Evolutionary conservation across 2,113 vertebrate species (phyloP), one percentile per base, ranked within the genome.

Genomic region (Lepus europaeus): DNA sequence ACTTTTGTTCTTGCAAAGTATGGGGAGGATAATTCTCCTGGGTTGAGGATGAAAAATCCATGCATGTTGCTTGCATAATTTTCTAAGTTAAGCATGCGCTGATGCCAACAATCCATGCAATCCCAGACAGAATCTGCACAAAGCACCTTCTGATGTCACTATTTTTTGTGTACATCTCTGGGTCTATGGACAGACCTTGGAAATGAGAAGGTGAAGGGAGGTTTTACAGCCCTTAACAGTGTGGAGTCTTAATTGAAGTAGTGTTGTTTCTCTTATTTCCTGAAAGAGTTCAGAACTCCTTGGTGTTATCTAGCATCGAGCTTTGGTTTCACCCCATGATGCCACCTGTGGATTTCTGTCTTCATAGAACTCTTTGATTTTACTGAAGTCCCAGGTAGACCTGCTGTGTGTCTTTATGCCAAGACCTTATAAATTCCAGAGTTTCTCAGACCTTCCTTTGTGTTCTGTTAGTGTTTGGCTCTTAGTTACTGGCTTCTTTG

Each of bases 311-410:
- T 90, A 23, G 8, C 51, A 31, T 77, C 63, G 25, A 29, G 49
- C 64, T 77, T 89, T 89, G 27, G 7, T 85, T 95, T 95, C n/a
- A 63, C 80, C 5, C 14, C 61, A 19, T 22, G 69, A 16, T 80
- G 56, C 53, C 31, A 59, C 49, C 29, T 70, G 20, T 27, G 5
- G 5, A 45, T 90, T 86, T 95, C 25, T 95, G 66, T 85, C 45
- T 90, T 86, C 39, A 16, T 53, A 64, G 86, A 90, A 85, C 11
- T 22, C 53, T 95, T 89, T 74, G 82, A 82, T 90, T 16, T 51
- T 80, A 33, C 13, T 69, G 61, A 85, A 92, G 53, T 91, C 27
- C 70, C n/a, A 91, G 29, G 29, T 59, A 61, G 59, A 36, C 23
- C 17, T 66, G 51, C 53, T 90, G 59, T 84, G 20, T 19, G 33